Percentiles rank a stretch among this genome's conserved stretches.
phyloP scores from a whole-genome alignment of 2,113 vertebrate genomes.

The Lagopus muta region DNA sequence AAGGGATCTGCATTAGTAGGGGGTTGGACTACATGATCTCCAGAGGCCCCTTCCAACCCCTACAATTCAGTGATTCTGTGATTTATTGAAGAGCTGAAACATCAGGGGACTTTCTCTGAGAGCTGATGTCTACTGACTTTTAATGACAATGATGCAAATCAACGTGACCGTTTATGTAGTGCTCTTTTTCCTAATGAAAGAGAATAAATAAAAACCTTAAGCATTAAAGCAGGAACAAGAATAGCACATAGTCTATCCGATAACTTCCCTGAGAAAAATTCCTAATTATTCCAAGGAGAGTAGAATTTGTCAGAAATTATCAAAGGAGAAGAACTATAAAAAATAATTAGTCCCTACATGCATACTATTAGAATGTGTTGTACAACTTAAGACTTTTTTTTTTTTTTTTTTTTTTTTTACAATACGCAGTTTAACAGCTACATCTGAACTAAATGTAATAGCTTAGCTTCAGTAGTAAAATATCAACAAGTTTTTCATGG shows the following conservation, averaged over 20 bases:
- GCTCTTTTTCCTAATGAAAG: not conserved
- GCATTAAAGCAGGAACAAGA: not conserved
- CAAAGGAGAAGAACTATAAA: not conserved
- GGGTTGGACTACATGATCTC: too few relatives aligned
- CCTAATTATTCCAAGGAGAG: slow-evolving; percentile 6
- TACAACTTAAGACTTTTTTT: not conserved
- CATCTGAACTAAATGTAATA: not conserved
- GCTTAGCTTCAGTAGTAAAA: not conserved
- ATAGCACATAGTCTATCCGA: not conserved
- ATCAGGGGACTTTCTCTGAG: not conserved
- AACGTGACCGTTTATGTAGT: not conserved
- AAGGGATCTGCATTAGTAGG: too few relatives aligned
- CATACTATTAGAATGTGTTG: not conserved
- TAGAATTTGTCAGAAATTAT: not conserved
- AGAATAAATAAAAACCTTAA: not conserved
- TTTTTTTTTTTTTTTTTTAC: not conserved
- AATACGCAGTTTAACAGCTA: not conserved
- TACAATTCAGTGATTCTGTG: too few relatives aligned
- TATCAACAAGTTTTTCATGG: not conserved
- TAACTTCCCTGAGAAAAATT: slow-evolving; percentile 12
- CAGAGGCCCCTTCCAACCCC: too few relatives aligned
- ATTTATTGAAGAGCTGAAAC: not conserved
- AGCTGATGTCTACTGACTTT: not conserved
- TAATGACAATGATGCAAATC: not conserved
- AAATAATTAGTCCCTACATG: not conserved